phyloP scores from a whole-genome alignment of 2,113 vertebrate species.

The Psittacus erithacus region DNA sequence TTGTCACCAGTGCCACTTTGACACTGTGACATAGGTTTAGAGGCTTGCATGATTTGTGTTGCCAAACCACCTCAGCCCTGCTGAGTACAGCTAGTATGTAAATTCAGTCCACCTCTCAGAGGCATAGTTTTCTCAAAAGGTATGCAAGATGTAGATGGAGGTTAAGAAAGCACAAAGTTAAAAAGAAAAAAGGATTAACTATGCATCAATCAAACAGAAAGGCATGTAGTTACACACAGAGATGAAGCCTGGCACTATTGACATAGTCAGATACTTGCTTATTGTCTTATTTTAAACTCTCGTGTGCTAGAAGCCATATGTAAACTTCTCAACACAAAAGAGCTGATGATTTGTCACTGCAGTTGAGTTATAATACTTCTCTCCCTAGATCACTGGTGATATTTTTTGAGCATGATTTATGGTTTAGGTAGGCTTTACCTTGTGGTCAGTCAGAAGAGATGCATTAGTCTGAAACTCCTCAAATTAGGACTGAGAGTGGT shows the following conservation, averaged over 20 bases:
- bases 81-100: neutral
- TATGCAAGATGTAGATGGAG: neutral
- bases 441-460: neutral
- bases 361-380: neutral
- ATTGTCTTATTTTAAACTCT: neutral
- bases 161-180: neutral
- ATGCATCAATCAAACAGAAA: neutral
- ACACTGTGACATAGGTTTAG: neutral
- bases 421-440: neutral
- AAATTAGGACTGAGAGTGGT: neutral
- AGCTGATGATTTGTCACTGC: neutral
- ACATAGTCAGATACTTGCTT: neutral
- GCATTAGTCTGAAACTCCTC: neutral
- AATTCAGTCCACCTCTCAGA: neutral
- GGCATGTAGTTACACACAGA: neutral
- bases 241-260: neutral
- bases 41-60: neutral
- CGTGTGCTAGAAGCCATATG: rapidly evolving
- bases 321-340: neutral
- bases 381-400: neutral
- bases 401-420: neutral
- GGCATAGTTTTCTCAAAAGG: neutral
- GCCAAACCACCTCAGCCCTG: neutral
- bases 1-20: neutral
- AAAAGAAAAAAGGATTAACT: slow-evolving; percentile 8